Conservation (phyloP, 2,797 vertebrate genomes). For the Characodon lateralis region DNA sequence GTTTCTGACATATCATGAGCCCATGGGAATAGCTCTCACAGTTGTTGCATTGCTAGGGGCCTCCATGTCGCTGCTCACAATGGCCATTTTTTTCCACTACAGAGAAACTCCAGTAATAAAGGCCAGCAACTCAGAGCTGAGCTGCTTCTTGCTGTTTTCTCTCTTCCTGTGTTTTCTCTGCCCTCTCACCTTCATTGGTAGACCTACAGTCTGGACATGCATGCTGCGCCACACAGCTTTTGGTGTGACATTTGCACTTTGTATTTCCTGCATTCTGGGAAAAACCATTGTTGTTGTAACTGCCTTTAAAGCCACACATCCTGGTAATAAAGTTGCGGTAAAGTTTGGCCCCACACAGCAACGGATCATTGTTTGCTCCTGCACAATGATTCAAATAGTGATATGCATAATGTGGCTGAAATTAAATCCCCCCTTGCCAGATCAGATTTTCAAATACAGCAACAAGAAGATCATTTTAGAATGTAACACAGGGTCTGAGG, state of each 20-base stretch:
- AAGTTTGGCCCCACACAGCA: slow-evolving; percentile 77
- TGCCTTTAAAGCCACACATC: slow-evolving; percentile 78
- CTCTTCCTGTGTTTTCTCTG: slow-evolving; percentile 80
- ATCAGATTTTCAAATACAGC: slow-evolving; percentile 67
- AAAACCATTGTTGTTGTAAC: slow-evolving; percentile 81
- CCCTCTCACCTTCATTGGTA: slow-evolving; percentile 77
- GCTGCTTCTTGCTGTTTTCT: slow-evolving; percentile 76
- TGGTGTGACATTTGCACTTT: slow-evolving; percentile 78
- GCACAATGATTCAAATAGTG: slow-evolving; percentile 74
- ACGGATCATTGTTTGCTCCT: slow-evolving; percentile 73
- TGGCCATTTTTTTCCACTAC: slow-evolving; percentile 66
- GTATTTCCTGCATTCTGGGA: slow-evolving; percentile 79
- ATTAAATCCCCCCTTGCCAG: slow-evolving; percentile 76
- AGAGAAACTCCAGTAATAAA: slow-evolving; percentile 80
- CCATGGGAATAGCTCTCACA: slow-evolving; percentile 74
- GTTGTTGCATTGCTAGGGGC: slow-evolving; percentile 74
- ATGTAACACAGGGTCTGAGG: slow-evolving; percentile 77
- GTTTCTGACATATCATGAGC: slow-evolving; percentile 75
- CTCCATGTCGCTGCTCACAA: slow-evolving; percentile 59
- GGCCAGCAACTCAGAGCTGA: slow-evolving; percentile 82
- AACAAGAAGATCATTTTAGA: slow-evolving; percentile 78
- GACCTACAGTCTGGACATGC: slow-evolving; percentile 73
- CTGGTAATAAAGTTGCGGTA: slow-evolving; percentile 58
- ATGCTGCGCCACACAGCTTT: slow-evolving; percentile 79
- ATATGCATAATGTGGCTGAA: slow-evolving; percentile 78